Base-by-base conservation (phyloP, 2,888 invertebrate genomes). In the Criorhina ranunculi region DNA sequence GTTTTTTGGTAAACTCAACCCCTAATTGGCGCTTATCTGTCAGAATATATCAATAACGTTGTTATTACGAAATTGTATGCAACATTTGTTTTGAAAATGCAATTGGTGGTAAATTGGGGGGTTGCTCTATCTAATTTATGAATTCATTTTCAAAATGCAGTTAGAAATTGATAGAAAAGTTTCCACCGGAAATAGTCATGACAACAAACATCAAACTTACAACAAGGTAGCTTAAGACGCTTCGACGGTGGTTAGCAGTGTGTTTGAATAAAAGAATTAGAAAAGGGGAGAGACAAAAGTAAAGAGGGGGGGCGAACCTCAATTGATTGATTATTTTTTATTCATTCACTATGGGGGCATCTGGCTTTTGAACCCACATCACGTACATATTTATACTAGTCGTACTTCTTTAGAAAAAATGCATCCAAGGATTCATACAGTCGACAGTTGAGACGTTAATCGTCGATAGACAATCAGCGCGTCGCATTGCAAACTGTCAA, bases 1-100 rank as follows among this genome's bases (percentile, higher is more conserved):
- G 40, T n/a, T 49, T 59, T 73, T 35, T 51, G 64, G 49, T 64
- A 67, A 67, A 67, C 73, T 73, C 83, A 83, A 69, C 73, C 83
- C 79, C 35, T 80, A 80, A 75, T 85, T 85, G 75, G 19, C 60
- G 67, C 69, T 85, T 85, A 85, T 85, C 83, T 80, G 75, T 64
- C 69, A 64, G 73, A 64, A 51, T 44, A 49, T 67, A 85, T 85
- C 83, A 72, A 67, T 66, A 69, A 57, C 44, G 35, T 57, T 42
- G 72, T 78, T 73, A 67, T 69, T 62, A 69, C 35, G 9, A 40
- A 55, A 62, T 55, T 57, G 75, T 62, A 44, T 67, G 62, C 69
- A 70, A 55, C 31, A 64, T 79, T 69, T 37, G 53, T n/a, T 64
- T 62, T 8, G 9, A 31, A 53, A 60, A 37, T 64, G 62, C 64